Evolutionary conservation across 1,140 invertebrate genomes (phyloP).

Genomic region (Drosophila trapezifrons): DNA sequence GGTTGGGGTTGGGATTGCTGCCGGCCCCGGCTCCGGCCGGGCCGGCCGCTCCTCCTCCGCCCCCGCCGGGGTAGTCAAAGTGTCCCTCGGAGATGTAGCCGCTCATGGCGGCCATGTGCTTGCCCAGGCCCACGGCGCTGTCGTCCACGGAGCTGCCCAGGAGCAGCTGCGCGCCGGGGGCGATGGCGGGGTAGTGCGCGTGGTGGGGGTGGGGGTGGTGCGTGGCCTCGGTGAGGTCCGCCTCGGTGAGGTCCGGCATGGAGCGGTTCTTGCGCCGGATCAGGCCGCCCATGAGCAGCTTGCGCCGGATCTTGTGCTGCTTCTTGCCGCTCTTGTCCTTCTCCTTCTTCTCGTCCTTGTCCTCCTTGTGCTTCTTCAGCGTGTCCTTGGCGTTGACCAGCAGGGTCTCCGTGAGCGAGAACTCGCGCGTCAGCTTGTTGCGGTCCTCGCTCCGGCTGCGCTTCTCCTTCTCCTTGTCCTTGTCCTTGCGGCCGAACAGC

Average conservation of each 20-base stretch:
- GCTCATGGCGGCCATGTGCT: constrained; percentile 86
- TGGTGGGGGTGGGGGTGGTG: constrained; percentile 74
- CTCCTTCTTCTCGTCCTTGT: constrained; percentile 87
- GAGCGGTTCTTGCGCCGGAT: constrained; percentile 95
- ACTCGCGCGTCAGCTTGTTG: constrained; percentile 89
- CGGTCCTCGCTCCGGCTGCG: constrained; percentile 92
- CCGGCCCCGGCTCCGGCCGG: constrained; percentile 2
- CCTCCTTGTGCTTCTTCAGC: constrained; percentile 87
- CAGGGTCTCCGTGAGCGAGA: constrained; percentile 87
- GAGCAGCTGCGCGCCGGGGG: constrained; percentile 54
- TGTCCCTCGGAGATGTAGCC: constrained; percentile 95
- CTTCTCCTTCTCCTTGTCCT: constrained; percentile 89
- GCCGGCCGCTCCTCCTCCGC: too few relatives aligned
- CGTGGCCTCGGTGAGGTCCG: constrained; percentile 71
- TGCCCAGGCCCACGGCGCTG: constrained; percentile 87
- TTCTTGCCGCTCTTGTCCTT: constrained; percentile 92
- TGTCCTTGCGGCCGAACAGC: constrained; percentile 87
- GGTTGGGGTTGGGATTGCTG: constrained; percentile 89
- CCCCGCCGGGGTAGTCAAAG: constrained; percentile 88
- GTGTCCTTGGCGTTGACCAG: constrained; percentile 86
- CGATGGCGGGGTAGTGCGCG: constrained; percentile 81
- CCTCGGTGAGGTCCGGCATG: constrained; percentile 95
- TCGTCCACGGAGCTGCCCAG: constrained; percentile 89
- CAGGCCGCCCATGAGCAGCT: constrained; percentile 94
- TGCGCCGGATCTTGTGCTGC: constrained; percentile 94